A percentile compares a stretch with the other conserved stretches of the same genome.
Conservation (phyloP, 2,113 vertebrate species). For the Tragelaphus buxtoni region DNA sequence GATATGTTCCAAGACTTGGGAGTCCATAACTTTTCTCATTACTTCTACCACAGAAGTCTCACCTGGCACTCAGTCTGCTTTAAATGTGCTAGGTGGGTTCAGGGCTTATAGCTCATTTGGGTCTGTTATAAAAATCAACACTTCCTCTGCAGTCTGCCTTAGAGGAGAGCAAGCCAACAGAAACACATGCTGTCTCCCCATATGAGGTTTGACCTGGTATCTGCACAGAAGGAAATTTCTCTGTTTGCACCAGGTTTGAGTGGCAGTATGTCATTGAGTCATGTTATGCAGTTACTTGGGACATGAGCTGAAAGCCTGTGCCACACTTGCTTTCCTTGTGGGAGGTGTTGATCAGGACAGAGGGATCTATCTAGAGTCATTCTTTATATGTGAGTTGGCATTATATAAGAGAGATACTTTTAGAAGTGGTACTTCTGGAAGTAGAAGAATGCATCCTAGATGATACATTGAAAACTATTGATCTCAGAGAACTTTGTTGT, state of each 20-base stretch:
- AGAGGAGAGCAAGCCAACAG: constrained; percentile 16
- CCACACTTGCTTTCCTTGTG: not conserved
- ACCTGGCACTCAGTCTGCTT: not conserved
- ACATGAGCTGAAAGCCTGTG: not conserved
- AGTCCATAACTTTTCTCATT: not conserved
- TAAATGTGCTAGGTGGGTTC: not conserved
- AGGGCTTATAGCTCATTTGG: not conserved
- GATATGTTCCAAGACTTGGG: not conserved
- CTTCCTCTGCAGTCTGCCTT: constrained; percentile 26
- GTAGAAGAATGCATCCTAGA: not conserved
- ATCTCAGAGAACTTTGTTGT: not conserved
- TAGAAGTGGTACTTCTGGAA: not conserved
- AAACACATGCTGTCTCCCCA: not conserved
- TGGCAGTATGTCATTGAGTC: not conserved
- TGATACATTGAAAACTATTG: not conserved
- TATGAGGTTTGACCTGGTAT: not conserved
- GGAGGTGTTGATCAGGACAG: not conserved
- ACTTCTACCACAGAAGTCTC: not conserved
- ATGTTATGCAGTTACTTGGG: not conserved
- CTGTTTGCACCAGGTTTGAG: not conserved
- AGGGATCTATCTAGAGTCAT: not conserved
- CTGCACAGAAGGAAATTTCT: constrained; percentile 7
- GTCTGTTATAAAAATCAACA: constrained; percentile 31
- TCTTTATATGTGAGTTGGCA: not conserved
- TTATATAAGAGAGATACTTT: not conserved